A percentile compares a stretch with the other conserved stretches of the same genome.
Conservation (phyloP, 2,888 invertebrate genomes). For the Eilema sororculum region DNA sequence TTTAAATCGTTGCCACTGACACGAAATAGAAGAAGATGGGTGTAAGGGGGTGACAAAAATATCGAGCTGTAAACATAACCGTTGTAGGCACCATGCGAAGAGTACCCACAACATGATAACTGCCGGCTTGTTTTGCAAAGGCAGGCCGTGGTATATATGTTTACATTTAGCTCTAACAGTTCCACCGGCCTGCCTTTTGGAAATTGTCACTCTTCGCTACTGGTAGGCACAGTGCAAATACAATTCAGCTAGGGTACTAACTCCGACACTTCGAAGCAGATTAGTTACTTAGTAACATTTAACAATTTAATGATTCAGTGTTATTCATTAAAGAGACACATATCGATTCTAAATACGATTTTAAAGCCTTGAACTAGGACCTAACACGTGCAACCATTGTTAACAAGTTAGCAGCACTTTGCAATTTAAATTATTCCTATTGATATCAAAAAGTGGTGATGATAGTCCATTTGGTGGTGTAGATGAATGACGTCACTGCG, state of each 20-base stretch:
- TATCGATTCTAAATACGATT: neutral
- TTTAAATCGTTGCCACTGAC: no score
- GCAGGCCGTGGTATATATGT: no score
- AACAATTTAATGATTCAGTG: neutral
- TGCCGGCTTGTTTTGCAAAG: no score
- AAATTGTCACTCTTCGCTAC: no score
- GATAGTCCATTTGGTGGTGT: slow-evolving; percentile 20
- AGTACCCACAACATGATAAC: no score
- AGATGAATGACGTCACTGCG: slow-evolving; percentile 50
- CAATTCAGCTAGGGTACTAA: neutral
- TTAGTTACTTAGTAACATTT: neutral
- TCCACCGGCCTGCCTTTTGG: no score
- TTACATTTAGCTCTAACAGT: no score
- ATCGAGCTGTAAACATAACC: no score
- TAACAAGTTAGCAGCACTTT: slow-evolving; percentile 19
- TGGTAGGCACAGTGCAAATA: neutral
- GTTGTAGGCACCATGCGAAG: no score
- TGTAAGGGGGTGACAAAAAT: no score
- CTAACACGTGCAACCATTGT: slow-evolving; percentile 2
- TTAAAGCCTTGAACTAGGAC: slow-evolving; percentile 3
- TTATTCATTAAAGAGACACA: neutral
- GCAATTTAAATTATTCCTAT: slow-evolving; percentile 27
- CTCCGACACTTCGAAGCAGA: neutral
- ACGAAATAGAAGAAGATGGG: no score
- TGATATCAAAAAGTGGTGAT: slow-evolving; percentile 4